phyloP scores from a whole-genome alignment of 2,797 vertebrate genomes.

The Leuciscus waleckii region DNA sequence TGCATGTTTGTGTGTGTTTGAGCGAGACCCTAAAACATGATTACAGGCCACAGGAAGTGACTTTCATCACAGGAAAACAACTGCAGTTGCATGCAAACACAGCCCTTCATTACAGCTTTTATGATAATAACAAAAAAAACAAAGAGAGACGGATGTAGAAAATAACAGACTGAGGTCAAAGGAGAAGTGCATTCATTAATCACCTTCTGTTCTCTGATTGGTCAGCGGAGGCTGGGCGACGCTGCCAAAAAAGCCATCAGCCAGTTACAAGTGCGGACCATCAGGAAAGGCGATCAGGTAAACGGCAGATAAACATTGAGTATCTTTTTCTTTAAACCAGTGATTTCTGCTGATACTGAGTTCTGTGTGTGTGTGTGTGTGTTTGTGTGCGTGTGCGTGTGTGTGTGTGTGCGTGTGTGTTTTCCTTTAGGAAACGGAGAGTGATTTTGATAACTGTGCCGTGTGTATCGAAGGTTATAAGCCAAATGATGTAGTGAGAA shows the following conservation, averaged over 20 bases:
- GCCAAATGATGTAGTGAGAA: slow-evolving; percentile 92
- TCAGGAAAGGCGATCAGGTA: slow-evolving; percentile 98
- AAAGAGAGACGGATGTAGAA: background rate
- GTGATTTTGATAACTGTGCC: slow-evolving; percentile 98
- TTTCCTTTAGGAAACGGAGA: slow-evolving; percentile 88
- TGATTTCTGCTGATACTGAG: background rate
- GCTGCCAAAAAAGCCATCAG: slow-evolving; percentile 98
- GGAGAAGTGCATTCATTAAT: background rate
- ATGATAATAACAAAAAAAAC: background rate
- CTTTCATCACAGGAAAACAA: background rate
- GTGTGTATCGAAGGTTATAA: slow-evolving; percentile 99
- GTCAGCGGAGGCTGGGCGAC: slow-evolving; percentile 94
- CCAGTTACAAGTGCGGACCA: slow-evolving; percentile 95
- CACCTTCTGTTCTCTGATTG: background rate
- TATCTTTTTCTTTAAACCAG: background rate
- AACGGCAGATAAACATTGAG: background rate
- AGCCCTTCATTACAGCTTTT: background rate
- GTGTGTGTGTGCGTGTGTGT: background rate
- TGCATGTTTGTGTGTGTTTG: background rate
- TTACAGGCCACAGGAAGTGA: slow-evolving; percentile 6
- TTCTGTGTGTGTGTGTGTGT: background rate
- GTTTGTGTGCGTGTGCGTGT: background rate
- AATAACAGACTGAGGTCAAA: background rate
- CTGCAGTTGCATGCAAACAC: background rate
- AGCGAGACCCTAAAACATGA: background rate